A percentile compares a stretch with the other conserved stretches of the same genome.
phyloP scores from a whole-genome alignment of 1,140 invertebrate species.

The Caenorhabditis brenneri region DNA sequence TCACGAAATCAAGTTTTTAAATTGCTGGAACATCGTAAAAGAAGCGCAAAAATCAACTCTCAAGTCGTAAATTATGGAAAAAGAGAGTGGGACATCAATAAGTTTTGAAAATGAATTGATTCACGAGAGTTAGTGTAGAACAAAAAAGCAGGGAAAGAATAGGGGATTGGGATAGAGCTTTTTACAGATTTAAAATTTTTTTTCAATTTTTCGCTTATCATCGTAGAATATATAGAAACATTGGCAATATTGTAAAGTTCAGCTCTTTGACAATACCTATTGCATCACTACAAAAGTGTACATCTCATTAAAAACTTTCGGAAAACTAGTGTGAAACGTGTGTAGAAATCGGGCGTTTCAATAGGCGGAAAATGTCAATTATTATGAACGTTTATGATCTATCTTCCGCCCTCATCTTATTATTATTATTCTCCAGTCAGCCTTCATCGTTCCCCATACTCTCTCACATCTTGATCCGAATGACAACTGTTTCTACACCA shows the following conservation, averaged over 20 bases:
- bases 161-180: too few species aligned
- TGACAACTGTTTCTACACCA: background rate
- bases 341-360: background rate
- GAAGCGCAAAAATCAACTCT: background rate
- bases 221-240: too few species aligned
- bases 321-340: too few species aligned
- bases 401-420: background rate
- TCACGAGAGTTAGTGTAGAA: too few species aligned
- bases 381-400: constrained; percentile 15
- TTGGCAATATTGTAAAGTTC: too few species aligned
- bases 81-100: background rate
- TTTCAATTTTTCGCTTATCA: too few species aligned
- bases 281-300: too few species aligned
- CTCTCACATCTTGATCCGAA: background rate
- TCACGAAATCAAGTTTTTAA: background rate
- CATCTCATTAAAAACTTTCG: too few species aligned
- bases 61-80: background rate
- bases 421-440: background rate
- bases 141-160: too few species aligned
- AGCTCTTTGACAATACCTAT: too few species aligned
- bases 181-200: too few species aligned
- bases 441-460: background rate
- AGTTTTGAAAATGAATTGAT: too few species aligned
- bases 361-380: background rate
- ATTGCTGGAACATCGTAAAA: background rate